Conservation (phyloP, 2,888 invertebrate species). For the Automeris io region DNA sequence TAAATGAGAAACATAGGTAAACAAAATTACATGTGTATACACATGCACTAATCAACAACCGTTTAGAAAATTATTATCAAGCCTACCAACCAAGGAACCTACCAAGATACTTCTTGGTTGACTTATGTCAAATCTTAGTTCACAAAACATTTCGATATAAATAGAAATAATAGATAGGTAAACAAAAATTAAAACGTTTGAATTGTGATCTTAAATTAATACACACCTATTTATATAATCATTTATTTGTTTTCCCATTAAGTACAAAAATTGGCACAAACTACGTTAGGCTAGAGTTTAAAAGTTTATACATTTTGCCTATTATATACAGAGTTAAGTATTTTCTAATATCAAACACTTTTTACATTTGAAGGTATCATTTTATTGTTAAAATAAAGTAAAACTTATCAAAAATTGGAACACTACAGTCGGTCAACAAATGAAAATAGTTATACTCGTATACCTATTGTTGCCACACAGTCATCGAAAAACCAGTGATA, state of each 20-base stretch:
- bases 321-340: constrained; percentile 18
- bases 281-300: constrained; percentile 17
- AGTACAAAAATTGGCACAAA: constrained; percentile 52
- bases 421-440: constrained; percentile 30
- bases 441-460: constrained; percentile 13
- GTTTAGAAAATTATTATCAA: no score
- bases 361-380: constrained; percentile 17
- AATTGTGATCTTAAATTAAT: no score
- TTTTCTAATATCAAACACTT: constrained; percentile 22
- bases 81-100: no score
- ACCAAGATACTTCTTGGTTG: no score
- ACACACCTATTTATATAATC: constrained; percentile 12
- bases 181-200: no score
- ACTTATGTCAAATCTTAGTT: no score
- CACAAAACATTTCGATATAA: no score
- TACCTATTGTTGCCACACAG: constrained; percentile 8
- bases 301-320: constrained; percentile 18
- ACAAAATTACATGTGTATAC: no score
- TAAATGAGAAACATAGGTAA: neutral
- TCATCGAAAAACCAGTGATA: constrained; percentile 37
- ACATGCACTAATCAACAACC: no score
- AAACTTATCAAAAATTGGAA: constrained; percentile 1
- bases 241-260: constrained; percentile 24
- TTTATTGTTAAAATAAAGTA: neutral
- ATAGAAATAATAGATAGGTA: no score